phyloP scores from a whole-genome alignment of 2,113 vertebrate species.

The Cairina moschata region DNA sequence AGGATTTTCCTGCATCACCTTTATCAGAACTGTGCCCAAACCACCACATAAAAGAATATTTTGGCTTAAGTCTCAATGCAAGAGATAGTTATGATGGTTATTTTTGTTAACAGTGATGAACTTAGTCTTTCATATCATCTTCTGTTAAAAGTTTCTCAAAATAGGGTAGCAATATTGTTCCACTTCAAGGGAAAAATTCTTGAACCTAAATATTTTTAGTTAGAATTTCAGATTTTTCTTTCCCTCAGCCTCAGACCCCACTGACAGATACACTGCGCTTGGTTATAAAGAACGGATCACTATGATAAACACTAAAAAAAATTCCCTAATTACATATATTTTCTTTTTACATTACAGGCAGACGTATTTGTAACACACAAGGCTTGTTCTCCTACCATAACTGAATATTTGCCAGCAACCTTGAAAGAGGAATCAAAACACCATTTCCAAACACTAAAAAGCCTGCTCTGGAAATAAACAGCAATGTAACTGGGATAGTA shows the following conservation, averaged over 20 bases:
- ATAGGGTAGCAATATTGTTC: slow-evolving; percentile 11
- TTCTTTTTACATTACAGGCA: not conserved
- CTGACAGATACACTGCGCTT: not conserved
- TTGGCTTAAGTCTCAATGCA: not conserved
- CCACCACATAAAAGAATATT: not conserved
- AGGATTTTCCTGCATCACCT: not conserved
- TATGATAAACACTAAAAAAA: not conserved
- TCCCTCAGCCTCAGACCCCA: not conserved
- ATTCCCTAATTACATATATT: not conserved
- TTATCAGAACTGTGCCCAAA: not conserved
- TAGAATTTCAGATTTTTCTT: not conserved
- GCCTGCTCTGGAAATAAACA: not conserved
- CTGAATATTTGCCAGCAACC: not conserved
- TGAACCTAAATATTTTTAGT: not conserved
- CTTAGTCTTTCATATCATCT: slow-evolving; percentile 7
- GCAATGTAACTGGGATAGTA: not conserved
- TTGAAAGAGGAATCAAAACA: not conserved
- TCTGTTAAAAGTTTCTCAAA: not conserved
- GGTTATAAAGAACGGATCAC: not conserved
- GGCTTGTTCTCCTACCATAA: not conserved
- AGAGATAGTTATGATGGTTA: not conserved
- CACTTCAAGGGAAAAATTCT: not conserved
- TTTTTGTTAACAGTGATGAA: not conserved
- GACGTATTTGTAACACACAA: not conserved
- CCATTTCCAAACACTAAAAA: not conserved